These are phyloP conservation scores for Pristis pectinata DNA, from an alignment of 2,797 vertebrate species.

Conservation along the genomic window DNA sequence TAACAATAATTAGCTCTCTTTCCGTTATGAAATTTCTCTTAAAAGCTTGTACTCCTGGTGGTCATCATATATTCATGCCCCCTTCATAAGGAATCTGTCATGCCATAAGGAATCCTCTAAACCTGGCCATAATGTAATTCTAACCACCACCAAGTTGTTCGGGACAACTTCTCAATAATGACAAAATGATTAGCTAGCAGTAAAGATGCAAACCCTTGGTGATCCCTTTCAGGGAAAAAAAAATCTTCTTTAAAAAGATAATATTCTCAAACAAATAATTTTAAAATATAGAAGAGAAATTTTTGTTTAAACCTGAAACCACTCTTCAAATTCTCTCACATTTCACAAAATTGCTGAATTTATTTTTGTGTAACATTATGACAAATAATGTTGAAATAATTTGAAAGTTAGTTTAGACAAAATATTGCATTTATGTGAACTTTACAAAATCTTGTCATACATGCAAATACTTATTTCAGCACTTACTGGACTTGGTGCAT, in stretches of 20 bases:
- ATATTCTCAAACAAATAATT: neutral
- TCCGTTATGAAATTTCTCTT: neutral
- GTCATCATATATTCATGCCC: too few relatives aligned
- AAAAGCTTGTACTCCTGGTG: neutral
- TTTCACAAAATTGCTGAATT: neutral
- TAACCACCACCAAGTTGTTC: neutral
- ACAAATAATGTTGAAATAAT: neutral
- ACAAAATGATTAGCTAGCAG: neutral
- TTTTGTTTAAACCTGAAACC: neutral
- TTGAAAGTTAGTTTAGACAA: neutral
- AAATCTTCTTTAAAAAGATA: too few relatives aligned
- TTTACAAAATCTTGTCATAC: neutral
- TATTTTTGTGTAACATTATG: neutral
- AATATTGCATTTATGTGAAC: neutral
- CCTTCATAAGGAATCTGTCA: neutral
- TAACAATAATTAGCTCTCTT: neutral
- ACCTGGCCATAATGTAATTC: neutral
- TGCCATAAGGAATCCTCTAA: neutral
- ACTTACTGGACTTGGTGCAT: slow-evolving; percentile 76
- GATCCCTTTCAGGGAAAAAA: neutral
- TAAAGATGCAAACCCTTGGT: neutral
- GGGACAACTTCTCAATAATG: neutral
- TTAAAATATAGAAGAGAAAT: neutral
- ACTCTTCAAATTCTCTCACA: neutral
- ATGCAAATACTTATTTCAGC: neutral